These are phyloP conservation scores for Luidia sarsii DNA, from an alignment of 53 echinoderm and acorn worm species.

Conservation along the genomic window DNA sequence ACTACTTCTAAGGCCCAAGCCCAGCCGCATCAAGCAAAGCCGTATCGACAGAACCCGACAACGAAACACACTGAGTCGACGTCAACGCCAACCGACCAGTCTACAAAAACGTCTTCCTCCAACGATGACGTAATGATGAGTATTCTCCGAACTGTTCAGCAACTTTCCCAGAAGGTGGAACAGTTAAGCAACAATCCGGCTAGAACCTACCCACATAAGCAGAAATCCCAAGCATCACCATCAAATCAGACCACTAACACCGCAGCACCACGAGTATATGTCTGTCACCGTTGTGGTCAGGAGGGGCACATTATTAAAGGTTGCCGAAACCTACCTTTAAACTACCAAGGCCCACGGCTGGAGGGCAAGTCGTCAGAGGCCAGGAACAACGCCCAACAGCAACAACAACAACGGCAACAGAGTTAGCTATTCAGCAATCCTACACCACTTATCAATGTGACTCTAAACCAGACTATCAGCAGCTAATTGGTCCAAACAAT, in stretches of 20 bases:
- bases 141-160: neutral
- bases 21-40: neutral
- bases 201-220: neutral
- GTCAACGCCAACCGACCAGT: no score
- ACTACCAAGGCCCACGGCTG: conserved; percentile 34
- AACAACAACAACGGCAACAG: neutral
- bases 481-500: conserved; percentile 24
- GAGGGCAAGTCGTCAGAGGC: conserved; percentile 23
- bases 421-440: neutral
- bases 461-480: neutral
- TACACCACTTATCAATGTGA: neutral
- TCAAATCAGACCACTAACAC: neutral
- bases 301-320: conserved; percentile 9
- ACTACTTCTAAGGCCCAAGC: neutral
- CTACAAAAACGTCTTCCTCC: no score
- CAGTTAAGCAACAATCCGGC: neutral
- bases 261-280: neutral
- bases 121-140: neutral
- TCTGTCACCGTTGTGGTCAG: neutral
- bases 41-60: no score
- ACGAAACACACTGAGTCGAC: no score
- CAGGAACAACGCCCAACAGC: neutral
- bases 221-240: no score
- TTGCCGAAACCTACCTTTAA: conserved; percentile 24
- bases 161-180: conserved; percentile 1